Conservation (phyloP, 1,140 invertebrate species). For the Nixonia krombeini region DNA sequence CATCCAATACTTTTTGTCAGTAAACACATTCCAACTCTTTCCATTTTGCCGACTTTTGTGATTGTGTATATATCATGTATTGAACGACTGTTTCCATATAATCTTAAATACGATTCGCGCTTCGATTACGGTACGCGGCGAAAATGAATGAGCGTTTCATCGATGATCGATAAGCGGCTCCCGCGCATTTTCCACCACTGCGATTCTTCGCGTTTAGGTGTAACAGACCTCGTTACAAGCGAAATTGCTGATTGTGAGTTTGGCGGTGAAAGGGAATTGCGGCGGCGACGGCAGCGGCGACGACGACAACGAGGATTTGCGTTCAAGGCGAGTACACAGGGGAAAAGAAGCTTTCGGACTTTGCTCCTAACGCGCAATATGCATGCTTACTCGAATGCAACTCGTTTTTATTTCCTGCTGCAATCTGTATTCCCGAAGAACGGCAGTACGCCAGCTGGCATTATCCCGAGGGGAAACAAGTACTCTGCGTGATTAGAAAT, state of each 20-base stretch:
- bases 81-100: too few relatives aligned
- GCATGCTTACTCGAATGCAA: conserved; percentile 27
- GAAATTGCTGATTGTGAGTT: too few relatives aligned
- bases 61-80: too few relatives aligned
- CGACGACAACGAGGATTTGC: conserved; percentile 58
- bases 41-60: too few relatives aligned
- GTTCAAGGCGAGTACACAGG: conserved; percentile 62
- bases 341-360: conserved; percentile 54
- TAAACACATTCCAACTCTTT: too few relatives aligned
- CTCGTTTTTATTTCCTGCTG: conserved; percentile 20
- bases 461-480: too few relatives aligned
- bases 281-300: too few relatives aligned
- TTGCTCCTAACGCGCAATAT: conserved; percentile 30
- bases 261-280: conserved; percentile 66
- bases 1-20: too few relatives aligned
- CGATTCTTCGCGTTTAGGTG: conserved; percentile 10
- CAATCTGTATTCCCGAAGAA: conserved; percentile 3
- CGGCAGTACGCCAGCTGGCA: too few relatives aligned
- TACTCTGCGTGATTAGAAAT: too few relatives aligned
- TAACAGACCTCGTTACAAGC: conserved; percentile 23
- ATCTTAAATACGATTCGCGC: too few relatives aligned
- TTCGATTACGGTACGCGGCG: too few relatives aligned
- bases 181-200: conserved; percentile 17
- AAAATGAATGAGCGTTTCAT: not conserved
- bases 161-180: conserved; percentile 2